Evolutionary conservation across 2,797 vertebrate genomes (phyloP).

Genomic region (Sternotherus odoratus): DNA sequence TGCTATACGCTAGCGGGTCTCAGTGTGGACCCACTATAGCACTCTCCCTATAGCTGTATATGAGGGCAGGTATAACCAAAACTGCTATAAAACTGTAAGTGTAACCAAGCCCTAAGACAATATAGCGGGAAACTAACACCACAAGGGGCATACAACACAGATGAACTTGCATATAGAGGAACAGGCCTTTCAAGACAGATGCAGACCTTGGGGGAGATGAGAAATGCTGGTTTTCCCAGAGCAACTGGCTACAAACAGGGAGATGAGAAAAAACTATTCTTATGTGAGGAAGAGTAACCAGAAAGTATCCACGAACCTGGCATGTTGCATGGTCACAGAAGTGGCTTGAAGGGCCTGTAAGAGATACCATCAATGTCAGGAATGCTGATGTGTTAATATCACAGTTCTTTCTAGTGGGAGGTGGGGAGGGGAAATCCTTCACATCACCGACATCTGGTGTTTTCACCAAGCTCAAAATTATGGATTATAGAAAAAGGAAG

Average conservation of each 20-base stretch:
- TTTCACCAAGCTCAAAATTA: background rate
- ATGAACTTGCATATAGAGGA: background rate
- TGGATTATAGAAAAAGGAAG: background rate
- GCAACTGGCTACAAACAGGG: background rate
- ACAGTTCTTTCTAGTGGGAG: background rate
- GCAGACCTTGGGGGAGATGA: background rate
- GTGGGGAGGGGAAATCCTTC: background rate
- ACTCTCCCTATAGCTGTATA: no score
- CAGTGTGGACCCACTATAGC: no score
- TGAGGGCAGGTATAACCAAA: no score
- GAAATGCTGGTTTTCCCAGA: background rate
- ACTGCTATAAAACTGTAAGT: no score
- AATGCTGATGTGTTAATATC: background rate
- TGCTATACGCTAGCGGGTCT: no score
- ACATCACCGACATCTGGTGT: background rate
- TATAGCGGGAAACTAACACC: background rate
- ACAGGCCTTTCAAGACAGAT: background rate
- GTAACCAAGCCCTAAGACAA: no score
- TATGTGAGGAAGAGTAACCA: background rate
- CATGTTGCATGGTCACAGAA: background rate
- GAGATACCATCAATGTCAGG: background rate
- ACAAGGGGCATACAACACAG: background rate
- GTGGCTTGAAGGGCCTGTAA: background rate
- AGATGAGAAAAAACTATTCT: rapidly evolving
- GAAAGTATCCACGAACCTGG: background rate